Conservation (phyloP, 2,797 vertebrate genomes). For the Gila robusta region DNA sequence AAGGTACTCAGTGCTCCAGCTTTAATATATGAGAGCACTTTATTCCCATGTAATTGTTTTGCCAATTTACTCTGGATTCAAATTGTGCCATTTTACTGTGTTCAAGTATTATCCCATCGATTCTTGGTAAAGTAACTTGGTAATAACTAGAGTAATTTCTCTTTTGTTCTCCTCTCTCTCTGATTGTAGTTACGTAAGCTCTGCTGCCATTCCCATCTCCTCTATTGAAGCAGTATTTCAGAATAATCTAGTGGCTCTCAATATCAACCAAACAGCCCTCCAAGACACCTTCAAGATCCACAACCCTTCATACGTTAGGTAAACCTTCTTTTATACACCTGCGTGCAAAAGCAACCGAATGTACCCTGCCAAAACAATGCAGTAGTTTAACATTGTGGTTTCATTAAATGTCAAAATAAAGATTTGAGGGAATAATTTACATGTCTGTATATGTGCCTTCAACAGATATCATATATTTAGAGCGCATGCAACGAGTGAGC, state of each 20-base stretch:
- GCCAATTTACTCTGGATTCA: neutral
- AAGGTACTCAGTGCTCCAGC: neutral
- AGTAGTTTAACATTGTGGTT: neutral
- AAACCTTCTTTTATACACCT: neutral
- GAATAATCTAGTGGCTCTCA: slow-evolving; percentile 77
- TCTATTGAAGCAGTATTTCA: slow-evolving; percentile 76
- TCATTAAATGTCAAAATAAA: neutral
- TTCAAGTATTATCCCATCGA: neutral
- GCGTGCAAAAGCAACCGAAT: neutral
- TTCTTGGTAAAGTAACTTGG: neutral
- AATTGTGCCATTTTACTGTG: neutral
- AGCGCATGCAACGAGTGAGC: no score
- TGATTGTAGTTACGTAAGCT: slow-evolving; percentile 77
- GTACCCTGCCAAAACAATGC: neutral
- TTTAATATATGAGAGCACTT: neutral
- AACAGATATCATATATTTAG: no score
- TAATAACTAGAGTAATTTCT: neutral
- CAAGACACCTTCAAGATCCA: slow-evolving; percentile 74
- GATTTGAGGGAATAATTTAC: no score
- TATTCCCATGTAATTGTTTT: neutral
- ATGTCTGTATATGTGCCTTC: no score
- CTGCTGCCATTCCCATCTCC: slow-evolving; percentile 70
- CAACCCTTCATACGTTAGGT: slow-evolving; percentile 79
- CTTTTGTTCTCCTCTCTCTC: neutral
- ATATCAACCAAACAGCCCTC: slow-evolving; percentile 66